phyloP scores from a whole-genome alignment of 2,888 invertebrate genomes.

The Eupithecia subumbrata region DNA sequence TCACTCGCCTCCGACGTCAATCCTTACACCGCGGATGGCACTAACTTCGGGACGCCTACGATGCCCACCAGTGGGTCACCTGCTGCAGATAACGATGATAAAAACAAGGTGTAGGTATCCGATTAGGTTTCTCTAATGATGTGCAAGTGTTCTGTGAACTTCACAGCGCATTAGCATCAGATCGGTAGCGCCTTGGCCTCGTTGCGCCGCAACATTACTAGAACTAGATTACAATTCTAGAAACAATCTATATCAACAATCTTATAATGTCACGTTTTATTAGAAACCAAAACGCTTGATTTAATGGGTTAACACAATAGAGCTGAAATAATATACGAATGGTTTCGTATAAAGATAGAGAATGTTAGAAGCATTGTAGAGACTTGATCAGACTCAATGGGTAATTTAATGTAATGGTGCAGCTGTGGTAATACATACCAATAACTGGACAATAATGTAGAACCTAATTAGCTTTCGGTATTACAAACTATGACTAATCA shows the following conservation, averaged over 20 bases:
- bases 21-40: too few relatives aligned
- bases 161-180: conserved; percentile 24
- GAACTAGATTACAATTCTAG: conserved; percentile 26
- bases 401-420: too few relatives aligned
- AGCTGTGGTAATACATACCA: neutral
- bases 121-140: neutral
- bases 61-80: too few relatives aligned
- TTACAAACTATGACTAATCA: conserved; percentile 1
- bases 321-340: neutral
- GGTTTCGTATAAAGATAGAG: neutral
- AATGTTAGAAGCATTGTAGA: conserved; percentile 8
- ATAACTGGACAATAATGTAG: conserved; percentile 24
- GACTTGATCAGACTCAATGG: neutral
- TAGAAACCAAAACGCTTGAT: neutral
- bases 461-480: conserved; percentile 24
- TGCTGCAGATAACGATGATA: neutral
- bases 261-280: conserved; percentile 24
- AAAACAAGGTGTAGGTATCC: neutral
- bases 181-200: conserved; percentile 39
- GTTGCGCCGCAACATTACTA: conserved; percentile 27
- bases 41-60: neutral
- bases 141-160: conserved; percentile 13
- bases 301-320: neutral
- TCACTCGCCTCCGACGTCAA: too few relatives aligned
- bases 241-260: conserved; percentile 7